Evolutionary conservation across 2,113 vertebrate genomes (phyloP), one percentile per base, ranked within the genome.

Genomic region (Campylorhamphus procurvoides): DNA sequence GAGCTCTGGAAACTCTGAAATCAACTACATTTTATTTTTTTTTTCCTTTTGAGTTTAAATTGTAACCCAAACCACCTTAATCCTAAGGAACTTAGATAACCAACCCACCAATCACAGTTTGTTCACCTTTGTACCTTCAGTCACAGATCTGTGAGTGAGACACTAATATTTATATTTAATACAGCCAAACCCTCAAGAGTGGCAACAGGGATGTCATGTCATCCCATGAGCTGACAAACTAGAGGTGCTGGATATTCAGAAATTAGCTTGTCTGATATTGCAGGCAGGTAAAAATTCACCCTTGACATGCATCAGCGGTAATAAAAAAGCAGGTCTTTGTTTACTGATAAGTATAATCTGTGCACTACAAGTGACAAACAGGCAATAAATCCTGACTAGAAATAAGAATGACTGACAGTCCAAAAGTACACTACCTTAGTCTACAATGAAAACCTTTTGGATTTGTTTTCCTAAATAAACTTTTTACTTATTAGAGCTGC

Each of bases 301-400:
- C 73, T 62, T 84, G 87, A 75, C 39, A 56, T 20, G 6, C 42
- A 49, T 74, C 81, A 84, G 2, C 28, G 56, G 10, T 22, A 84
- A 81, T 52, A 58, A 64, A 71, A 88, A 71, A 33, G 16, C 42
- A 63, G 14, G 24, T 74, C 35, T 86, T 96, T 95, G 79, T 94
- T 96, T 92, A 88, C 84, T 79, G 79, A 56, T 90, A 84, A 89
- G 37, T 71, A 39, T 92, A 78, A 92, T 84, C 76, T 92, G 52
- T 40, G 77, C 47, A 55, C 52, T 78, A 50, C 72, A 64, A 88
- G 72, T 91, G 85, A 87, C 88, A 96, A 95, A 84, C 13, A 72
- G 35, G 64, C 47, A 92, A 56, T 89, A 89, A 95, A 97, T 82
- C 63, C 68, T 3, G 2, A 63, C 35, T 40, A 79, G 75, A 96